Conservation (phyloP, 2,888 invertebrate genomes). For the Ernsta delagoae region DNA sequence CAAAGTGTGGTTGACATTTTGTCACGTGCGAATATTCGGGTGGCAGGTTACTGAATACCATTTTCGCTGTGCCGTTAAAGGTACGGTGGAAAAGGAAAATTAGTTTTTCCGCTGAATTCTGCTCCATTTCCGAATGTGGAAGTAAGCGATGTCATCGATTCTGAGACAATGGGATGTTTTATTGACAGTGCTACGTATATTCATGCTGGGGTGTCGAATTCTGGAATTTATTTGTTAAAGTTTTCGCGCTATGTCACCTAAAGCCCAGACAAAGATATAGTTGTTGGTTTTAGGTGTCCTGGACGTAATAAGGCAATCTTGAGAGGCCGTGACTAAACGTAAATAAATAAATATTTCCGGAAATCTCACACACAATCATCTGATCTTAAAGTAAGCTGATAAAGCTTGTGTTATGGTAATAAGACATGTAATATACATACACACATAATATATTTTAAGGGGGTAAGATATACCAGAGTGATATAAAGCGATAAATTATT, state of each 20-base stretch:
- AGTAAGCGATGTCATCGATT: conserved; percentile 14
- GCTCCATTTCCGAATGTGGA: conserved; percentile 14
- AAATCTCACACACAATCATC: no score
- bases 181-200: neutral
- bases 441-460: no score
- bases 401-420: no score
- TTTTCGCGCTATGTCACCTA: neutral
- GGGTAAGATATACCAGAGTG: no score
- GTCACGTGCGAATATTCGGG: conserved; percentile 29
- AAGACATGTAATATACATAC: no score
- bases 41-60: conserved; percentile 18
- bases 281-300: neutral
- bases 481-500: no score
- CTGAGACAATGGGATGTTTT: neutral
- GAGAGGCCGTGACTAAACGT: no score
- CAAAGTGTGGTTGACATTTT: conserved; percentile 30
- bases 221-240: conserved; percentile 3
- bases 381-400: no score
- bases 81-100: conserved; percentile 23
- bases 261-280: neutral
- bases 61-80: conserved; percentile 21
- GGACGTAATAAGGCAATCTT: neutral
- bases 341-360: no score
- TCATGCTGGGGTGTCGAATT: neutral
- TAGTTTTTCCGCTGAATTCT: conserved; percentile 19